A percentile compares a stretch with the other conserved stretches of the same genome.
phyloP scores from a whole-genome alignment of 2,888 invertebrate genomes.

The Stenchaetothrips biformis region DNA sequence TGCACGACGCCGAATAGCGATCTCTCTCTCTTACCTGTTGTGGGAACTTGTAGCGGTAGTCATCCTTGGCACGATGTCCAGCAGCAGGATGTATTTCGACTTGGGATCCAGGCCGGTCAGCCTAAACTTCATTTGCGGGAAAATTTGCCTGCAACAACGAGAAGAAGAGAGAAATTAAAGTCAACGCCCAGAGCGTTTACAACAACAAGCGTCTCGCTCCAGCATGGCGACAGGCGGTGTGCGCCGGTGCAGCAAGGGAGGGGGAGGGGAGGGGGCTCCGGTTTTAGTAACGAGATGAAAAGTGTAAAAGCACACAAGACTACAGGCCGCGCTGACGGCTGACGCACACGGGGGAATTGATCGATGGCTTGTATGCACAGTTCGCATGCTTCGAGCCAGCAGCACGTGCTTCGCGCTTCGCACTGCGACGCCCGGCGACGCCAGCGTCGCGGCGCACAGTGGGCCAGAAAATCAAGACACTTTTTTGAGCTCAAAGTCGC shows the following conservation, averaged over 20 bases:
- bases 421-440: not conserved
- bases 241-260: not conserved
- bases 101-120: constrained; percentile 97
- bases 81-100: constrained; percentile 96
- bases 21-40: constrained; percentile 70
- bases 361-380: not conserved
- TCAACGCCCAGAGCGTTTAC: not conserved
- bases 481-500: not conserved
- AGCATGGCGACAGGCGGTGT: not conserved
- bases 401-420: not conserved
- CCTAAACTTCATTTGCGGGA: constrained; percentile 99
- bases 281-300: not conserved
- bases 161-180: constrained; percentile 34
- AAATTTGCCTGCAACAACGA: constrained; percentile 87
- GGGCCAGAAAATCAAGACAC: no score
- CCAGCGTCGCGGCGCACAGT: not conserved
- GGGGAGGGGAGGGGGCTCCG: not conserved
- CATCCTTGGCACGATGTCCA: constrained; percentile 99
- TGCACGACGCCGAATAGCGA: no score
- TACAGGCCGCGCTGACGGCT: not conserved
- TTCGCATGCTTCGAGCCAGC: not conserved
- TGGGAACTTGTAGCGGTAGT: constrained; percentile 98
- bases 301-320: not conserved
- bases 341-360: not conserved
- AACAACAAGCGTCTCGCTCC: not conserved